Evolutionary conservation across 92 coral and sea anemone genomes (phyloP), one percentile per base, ranked within the genome.

Genomic region (Siderastrea siderea): DNA sequence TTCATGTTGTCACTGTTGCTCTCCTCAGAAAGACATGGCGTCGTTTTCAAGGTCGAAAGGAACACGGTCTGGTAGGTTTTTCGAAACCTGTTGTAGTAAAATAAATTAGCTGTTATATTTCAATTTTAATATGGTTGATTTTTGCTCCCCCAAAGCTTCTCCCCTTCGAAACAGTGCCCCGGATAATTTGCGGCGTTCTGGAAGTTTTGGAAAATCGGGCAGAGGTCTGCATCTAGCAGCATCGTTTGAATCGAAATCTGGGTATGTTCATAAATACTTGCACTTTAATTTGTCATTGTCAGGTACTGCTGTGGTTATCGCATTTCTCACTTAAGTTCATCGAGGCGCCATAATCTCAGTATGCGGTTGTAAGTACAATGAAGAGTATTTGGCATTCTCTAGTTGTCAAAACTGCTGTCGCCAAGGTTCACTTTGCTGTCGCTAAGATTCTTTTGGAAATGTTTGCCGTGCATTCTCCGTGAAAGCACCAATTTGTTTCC

Each of bases 11-110:
- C 70, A 75, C 45, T 80, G 67, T 52, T 54, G 82, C 53, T 26
- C 49, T 14, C 58, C 82, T 69, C 62, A 19, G 47, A 43, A 48
- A 54, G 74, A 82, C 52, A 98, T 98, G 99, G 94, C 99, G 78
- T 86, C 99, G 64, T 94, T 95, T 92, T 90, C 94, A 62, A 87
- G 99, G 65, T 90, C 98, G 19, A 98, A 95, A 70, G 93, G 95
- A 45, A 75, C 94, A 11, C 91, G 98, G 89, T 95, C 99, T 80
- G 92, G 99, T 98, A 87, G 82, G 86, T 6, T 54, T 1, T 15
- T 17, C 54, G 26, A 9, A 11, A 48, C 10, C 19, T 43, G 26
- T 48, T 15, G 43, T 44, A 55, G n/a, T 10, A 12, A 5, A 50
- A 13, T 46, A 74, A 63, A 52, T 19, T 1, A 46, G 47, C 9